Conservation (phyloP, 2,888 invertebrate species). For the Meiosimyza platycephala region DNA sequence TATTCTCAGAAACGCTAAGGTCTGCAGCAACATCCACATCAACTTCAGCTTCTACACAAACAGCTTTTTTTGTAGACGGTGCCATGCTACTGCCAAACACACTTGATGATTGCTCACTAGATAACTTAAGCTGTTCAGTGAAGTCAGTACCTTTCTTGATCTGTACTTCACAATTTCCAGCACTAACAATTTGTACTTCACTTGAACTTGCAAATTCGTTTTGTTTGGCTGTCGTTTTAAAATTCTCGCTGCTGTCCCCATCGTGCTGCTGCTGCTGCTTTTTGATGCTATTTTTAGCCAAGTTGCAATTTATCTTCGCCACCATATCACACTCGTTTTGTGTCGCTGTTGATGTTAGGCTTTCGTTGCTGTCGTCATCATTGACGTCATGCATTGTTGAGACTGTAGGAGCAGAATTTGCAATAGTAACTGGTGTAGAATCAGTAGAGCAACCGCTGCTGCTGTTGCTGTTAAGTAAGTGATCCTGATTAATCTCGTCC, state of each 20-base stretch:
- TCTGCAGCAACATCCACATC: constrained; percentile 11
- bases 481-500: constrained; percentile 64
- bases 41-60: background rate
- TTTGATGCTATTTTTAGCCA: constrained; percentile 41
- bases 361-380: constrained; percentile 17
- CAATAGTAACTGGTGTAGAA: constrained; percentile 1
- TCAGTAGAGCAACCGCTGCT: constrained; percentile 12
- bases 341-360: constrained; percentile 11
- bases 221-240: constrained; percentile 1
- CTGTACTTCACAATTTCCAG: too few species aligned
- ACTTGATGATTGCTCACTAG: constrained; percentile 18
- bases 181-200: too few species aligned
- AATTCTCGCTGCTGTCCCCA: constrained; percentile 25
- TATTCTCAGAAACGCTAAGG: constrained; percentile 51
- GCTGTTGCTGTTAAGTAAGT: constrained; percentile 46
- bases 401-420: background rate
- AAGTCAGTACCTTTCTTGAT: too few species aligned
- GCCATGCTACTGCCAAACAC: constrained; percentile 27
- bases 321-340: constrained; percentile 6
- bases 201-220: constrained; percentile 13
- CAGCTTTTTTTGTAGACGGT: constrained; percentile 8
- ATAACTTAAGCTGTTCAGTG: background rate
- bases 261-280: constrained; percentile 41
- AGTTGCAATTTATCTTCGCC: constrained; percentile 8
- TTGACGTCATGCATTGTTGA: constrained; percentile 6